A percentile compares a stretch with the other conserved stretches of the same genome.
Evolutionary conservation across 1,140 invertebrate species (phyloP).

Genomic region (Neodiprion lecontei): DNA sequence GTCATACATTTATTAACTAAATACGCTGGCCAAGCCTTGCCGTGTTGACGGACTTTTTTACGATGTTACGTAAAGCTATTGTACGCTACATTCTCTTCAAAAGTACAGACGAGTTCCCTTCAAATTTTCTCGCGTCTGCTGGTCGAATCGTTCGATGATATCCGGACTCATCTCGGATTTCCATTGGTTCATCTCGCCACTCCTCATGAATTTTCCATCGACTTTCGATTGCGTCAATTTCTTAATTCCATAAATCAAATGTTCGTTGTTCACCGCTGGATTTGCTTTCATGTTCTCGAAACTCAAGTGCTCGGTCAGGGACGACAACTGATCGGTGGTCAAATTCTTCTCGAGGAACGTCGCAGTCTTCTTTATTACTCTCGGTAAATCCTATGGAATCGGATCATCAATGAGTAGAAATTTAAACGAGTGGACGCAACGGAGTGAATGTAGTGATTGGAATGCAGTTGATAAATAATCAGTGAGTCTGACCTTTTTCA

Average conservation of each 20-base stretch:
- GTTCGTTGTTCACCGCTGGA: slow-evolving; percentile 37
- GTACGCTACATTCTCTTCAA: neutral
- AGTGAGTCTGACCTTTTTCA: slow-evolving; percentile 40
- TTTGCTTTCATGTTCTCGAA: slow-evolving; percentile 59
- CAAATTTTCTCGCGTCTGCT: slow-evolving; percentile 28
- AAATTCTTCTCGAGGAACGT: slow-evolving; percentile 32
- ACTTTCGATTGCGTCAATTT: slow-evolving; percentile 20
- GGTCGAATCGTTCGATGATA: slow-evolving; percentile 49
- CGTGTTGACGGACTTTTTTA: neutral
- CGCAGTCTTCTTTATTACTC: slow-evolving; percentile 24
- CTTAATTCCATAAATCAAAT: neutral
- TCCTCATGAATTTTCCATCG: slow-evolving; percentile 64
- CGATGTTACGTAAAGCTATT: neutral
- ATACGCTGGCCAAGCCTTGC: neutral
- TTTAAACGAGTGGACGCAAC: slow-evolving; percentile 32
- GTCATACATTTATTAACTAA: neutral
- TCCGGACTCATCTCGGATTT: slow-evolving; percentile 65
- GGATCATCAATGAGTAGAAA: neutral
- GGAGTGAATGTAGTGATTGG: too few relatives aligned
- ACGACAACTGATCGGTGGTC: slow-evolving; percentile 18
- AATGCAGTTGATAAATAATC: neutral
- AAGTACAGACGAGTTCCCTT: slow-evolving; percentile 19
- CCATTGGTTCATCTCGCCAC: slow-evolving; percentile 69
- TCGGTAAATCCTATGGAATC: slow-evolving; percentile 22
- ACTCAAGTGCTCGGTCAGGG: slow-evolving; percentile 27